Evolutionary conservation across 2,797 vertebrate genomes (phyloP).

Genomic region (Peromyscus nudipes): DNA sequence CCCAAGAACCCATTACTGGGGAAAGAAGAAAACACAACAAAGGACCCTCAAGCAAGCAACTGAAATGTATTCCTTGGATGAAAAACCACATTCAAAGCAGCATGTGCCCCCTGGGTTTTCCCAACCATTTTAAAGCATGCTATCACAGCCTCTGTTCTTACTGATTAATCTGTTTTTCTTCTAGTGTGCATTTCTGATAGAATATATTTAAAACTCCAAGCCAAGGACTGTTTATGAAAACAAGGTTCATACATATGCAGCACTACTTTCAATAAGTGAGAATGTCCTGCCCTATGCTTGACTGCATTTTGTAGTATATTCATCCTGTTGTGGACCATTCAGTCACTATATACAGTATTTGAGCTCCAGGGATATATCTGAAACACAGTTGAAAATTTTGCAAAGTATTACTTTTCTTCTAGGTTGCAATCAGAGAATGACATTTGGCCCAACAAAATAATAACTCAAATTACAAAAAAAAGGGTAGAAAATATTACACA

Average conservation of each 20-base stretch:
- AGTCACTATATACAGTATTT: conserved; percentile 59
- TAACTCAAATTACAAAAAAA: conserved; percentile 34
- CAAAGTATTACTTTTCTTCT: conserved; percentile 54
- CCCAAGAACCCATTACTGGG: neutral
- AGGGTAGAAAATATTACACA: conserved; percentile 54
- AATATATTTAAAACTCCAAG: conserved; percentile 52
- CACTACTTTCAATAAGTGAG: conserved; percentile 1
- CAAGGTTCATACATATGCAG: conserved; percentile 33
- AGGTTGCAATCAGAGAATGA: conserved; percentile 54
- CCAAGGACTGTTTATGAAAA: conserved; percentile 36
- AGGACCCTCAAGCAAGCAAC: neutral
- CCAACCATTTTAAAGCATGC: neutral
- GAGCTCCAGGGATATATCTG: conserved; percentile 48
- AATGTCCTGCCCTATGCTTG: neutral
- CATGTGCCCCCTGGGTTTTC: neutral
- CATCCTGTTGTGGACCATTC: conserved; percentile 53
- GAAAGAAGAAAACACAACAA: neutral
- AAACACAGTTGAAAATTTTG: conserved; percentile 65
- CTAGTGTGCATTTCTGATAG: neutral
- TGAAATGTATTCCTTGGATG: neutral
- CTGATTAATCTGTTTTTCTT: neutral
- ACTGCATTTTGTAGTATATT: conserved; percentile 45
- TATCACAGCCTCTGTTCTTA: neutral
- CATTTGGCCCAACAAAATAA: conserved; percentile 46
- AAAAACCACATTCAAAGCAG: neutral